phyloP scores from a whole-genome alignment of 2,113 vertebrate species.

The Syngnathus typhle region DNA sequence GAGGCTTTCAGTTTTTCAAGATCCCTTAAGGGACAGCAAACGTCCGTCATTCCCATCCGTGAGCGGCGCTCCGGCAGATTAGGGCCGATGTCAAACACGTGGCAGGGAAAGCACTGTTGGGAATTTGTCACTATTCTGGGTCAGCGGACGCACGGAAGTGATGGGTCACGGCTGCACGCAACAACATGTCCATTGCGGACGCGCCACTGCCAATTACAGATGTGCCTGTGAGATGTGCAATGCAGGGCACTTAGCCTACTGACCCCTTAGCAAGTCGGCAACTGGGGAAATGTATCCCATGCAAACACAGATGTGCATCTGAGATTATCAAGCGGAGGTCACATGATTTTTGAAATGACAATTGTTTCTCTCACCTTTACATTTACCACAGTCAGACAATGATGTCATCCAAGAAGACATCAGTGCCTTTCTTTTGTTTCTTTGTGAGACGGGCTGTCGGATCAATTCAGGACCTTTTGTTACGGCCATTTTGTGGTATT shows the following conservation, averaged over 20 bases:
- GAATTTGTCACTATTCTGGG: constrained; percentile 36
- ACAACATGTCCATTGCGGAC: neutral
- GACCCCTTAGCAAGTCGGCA: constrained; percentile 24
- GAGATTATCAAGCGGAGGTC: neutral
- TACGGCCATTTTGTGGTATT: constrained; percentile 31
- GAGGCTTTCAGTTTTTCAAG: constrained; percentile 14
- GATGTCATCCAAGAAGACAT: too few species aligned
- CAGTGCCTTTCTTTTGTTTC: neutral
- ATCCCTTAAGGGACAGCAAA: constrained; percentile 29
- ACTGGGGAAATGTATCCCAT: constrained; percentile 24
- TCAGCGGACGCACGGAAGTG: constrained; percentile 29
- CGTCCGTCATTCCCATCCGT: constrained; percentile 12
- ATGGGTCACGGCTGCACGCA: constrained; percentile 21
- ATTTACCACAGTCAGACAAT: too few species aligned
- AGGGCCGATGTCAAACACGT: constrained; percentile 26
- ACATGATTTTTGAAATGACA: neutral
- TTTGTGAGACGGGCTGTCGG: neutral
- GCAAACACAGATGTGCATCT: constrained; percentile 21
- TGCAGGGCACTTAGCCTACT: constrained; percentile 48
- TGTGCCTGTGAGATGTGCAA: constrained; percentile 12
- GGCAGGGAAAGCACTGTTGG: constrained; percentile 8
- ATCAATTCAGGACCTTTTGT: neutral
- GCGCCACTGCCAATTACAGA: constrained; percentile 20
- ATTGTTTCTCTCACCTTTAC: too few species aligned
- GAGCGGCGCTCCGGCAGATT: constrained; percentile 25